A percentile compares a stretch with the other conserved stretches of the same genome.
phyloP scores from a whole-genome alignment of 2,797 vertebrate species.

The Vireo griseus region DNA sequence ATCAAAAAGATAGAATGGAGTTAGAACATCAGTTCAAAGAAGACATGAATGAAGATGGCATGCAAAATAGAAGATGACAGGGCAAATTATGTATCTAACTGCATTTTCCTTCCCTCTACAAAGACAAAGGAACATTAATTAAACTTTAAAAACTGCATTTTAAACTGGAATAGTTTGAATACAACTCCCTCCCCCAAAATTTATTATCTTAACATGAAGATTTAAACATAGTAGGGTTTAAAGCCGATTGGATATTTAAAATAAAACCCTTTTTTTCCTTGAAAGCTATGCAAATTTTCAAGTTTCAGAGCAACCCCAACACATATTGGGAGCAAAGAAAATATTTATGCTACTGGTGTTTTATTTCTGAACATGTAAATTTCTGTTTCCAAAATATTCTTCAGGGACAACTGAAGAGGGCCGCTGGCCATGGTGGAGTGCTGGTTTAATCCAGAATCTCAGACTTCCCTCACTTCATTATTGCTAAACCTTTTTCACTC shows the following conservation, averaged over 20 bases:
- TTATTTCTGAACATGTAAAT: neutral
- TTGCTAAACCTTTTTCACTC: neutral
- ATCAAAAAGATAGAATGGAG: neutral
- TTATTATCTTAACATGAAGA: neutral
- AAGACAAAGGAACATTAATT: neutral
- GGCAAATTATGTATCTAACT: neutral
- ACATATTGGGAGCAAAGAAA: neutral
- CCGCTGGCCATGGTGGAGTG: neutral
- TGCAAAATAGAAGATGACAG: neutral
- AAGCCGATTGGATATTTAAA: neutral
- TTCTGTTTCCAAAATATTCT: neutral
- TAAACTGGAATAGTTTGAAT: neutral
- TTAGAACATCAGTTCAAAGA: neutral
- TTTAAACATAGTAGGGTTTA: neutral
- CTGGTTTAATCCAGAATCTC: neutral
- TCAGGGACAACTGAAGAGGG: neutral
- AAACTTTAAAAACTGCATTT: neutral
- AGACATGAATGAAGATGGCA: neutral
- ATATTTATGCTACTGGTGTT: neutral
- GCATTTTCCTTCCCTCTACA: neutral
- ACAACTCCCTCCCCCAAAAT: rapidly evolving
- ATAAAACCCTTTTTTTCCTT: neutral
- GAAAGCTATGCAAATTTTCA: neutral
- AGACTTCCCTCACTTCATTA: neutral
- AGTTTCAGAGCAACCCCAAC: neutral